These are phyloP conservation scores for Callaeas wilsoni DNA, from an alignment of 2,113 vertebrate genomes.

Conservation along the genomic window DNA sequence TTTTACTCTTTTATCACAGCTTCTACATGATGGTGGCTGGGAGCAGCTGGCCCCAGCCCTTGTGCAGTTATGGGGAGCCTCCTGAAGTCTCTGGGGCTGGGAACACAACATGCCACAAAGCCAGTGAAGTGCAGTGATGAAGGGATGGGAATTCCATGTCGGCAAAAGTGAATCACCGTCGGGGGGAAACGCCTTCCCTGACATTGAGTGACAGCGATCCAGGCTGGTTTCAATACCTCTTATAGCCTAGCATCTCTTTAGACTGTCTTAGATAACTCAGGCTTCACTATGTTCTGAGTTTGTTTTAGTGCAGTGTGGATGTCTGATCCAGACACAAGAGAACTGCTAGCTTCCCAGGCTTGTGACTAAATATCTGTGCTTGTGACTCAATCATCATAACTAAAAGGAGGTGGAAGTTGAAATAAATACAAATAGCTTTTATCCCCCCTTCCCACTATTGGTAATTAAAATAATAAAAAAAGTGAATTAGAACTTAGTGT, in stretches of 20 bases:
- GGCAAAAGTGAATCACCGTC: neutral
- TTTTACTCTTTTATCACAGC: neutral
- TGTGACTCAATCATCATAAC: neutral
- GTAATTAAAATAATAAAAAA: neutral
- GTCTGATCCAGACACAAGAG: neutral
- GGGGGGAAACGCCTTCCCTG: neutral
- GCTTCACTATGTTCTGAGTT: neutral
- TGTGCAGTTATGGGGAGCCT: neutral
- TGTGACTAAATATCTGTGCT: neutral
- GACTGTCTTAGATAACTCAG: neutral
- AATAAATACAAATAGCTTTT: neutral
- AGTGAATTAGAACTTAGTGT: neutral
- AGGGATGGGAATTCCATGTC: neutral
- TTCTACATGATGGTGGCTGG: neutral
- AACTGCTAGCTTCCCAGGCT: neutral
- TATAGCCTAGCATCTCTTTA: neutral
- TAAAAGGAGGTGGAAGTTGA: neutral
- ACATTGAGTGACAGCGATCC: neutral
- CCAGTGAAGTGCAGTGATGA: neutral
- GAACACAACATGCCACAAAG: neutral
- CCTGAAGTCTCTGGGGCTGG: neutral
- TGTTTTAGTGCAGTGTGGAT: neutral
- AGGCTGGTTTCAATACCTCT: neutral
- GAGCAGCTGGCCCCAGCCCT: neutral
- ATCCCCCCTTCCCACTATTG: neutral